Conservation (phyloP, 2,113 vertebrate species). For the Mobula birostris region DNA sequence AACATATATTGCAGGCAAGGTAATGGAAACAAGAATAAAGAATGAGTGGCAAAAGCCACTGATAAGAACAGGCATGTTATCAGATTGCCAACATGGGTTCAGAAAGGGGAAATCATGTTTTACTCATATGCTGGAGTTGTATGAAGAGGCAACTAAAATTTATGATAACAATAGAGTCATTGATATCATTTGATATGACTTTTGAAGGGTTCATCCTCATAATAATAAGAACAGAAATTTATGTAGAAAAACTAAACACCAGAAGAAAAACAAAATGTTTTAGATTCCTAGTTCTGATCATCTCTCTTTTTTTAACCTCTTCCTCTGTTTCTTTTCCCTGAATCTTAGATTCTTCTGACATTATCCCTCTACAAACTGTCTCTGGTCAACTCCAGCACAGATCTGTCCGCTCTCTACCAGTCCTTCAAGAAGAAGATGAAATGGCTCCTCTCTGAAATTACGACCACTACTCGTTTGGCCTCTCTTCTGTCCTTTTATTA, state of each 20-base stretch:
- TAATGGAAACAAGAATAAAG: too few relatives aligned
- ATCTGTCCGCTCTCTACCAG: slow-evolving; percentile 54
- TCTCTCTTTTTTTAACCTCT: slow-evolving; percentile 13
- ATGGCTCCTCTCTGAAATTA: slow-evolving; percentile 52
- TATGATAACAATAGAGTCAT: too few relatives aligned
- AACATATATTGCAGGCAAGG: too few relatives aligned
- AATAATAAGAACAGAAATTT: neutral
- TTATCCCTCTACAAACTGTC: slow-evolving; percentile 58
- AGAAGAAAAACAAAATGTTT: slow-evolving; percentile 25
- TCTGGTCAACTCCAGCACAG: slow-evolving; percentile 65
- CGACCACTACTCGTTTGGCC: slow-evolving; percentile 43
- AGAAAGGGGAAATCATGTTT: too few relatives aligned
- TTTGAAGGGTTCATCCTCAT: too few relatives aligned
- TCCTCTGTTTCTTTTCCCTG: slow-evolving; percentile 44
- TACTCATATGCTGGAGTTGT: too few relatives aligned
- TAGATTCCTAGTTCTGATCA: slow-evolving; percentile 22
- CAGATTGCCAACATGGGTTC: too few relatives aligned
- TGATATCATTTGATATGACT: too few relatives aligned
- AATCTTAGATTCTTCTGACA: slow-evolving; percentile 57
- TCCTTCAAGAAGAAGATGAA: slow-evolving; percentile 67
- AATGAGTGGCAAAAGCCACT: too few relatives aligned
- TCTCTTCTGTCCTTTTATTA: neutral
- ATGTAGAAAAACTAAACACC: slow-evolving; percentile 9
- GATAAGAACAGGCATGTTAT: too few relatives aligned
- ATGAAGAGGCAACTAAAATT: too few relatives aligned